Base-by-base conservation (phyloP, 2,797 vertebrate species). In the Argya squamiceps region DNA sequence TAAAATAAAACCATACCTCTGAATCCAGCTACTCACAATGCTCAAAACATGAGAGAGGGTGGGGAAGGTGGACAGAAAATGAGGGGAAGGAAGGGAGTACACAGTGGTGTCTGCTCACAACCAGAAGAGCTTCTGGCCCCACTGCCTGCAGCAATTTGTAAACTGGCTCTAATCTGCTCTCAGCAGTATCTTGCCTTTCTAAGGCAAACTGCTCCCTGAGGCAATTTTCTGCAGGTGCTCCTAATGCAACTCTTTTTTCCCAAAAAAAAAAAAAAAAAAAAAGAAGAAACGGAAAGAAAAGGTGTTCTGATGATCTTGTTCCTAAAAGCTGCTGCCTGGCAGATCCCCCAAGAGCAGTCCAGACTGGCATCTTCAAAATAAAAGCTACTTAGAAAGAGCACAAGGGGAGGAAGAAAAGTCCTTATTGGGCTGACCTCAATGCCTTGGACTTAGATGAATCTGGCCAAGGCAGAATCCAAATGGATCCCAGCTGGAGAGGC, bases 161-260 rank as follows among this genome's bases (percentile, higher is more conserved):
- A 85, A 0, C 24, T 63, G 71, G 30, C 37, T 91, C 44, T 89
- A 46, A 92, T 84, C 75, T 83, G 39, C 55, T 55, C 62, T 79
- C 70, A 58, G 81, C 68, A 77, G 36, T 43, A 34, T 49, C 73
- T 90, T 85, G 60, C 32, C 76, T 91, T 36, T 91, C 84, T 59
- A 55, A 88, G 60, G 47, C 69, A 91, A 89, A 77, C 60, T 67
- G 79, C 41, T 83, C 85, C 95, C 68, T 23, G 23, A 88, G 29
- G 92, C 71, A 87, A 84, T 96, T 91, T 95, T 82, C 81, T 84
- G 70, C 84, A 92, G 80, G 91, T 89, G 65, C 41, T 87, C 62
- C 70, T 84, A 91, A 75, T 82, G 55, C 43, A 82, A 68, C 46
- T 34, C 62, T n/a, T 21, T 11, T 3, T 8, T 0, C 1, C 7